Conservation (phyloP, 1,140 invertebrate genomes). For the Bombyx mori region ASM3026992v2 NC_085112.1:7388001-7388500, state of each 20-base stretch:
- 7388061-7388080: constrained; percentile 43
- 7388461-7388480: too few relatives aligned
- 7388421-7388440: too few relatives aligned
- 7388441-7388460: too few relatives aligned
- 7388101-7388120: constrained; percentile 57
- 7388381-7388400: too few relatives aligned
- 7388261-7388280: constrained; percentile 13
- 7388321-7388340: too few relatives aligned
- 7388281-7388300: too few relatives aligned
- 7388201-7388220: constrained; percentile 35
- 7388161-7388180: constrained; percentile 44
- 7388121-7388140: constrained; percentile 57
- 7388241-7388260: constrained; percentile 30
- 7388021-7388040: constrained; percentile 32
- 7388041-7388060: constrained; percentile 19
- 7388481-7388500: too few relatives aligned
- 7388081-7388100: constrained; percentile 52
- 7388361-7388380: too few relatives aligned
- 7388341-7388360: too few relatives aligned
- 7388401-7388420: too few relatives aligned
- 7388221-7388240: constrained; percentile 29
- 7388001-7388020: constrained; percentile 21
- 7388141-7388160: constrained; percentile 50
- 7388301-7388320: too few relatives aligned
- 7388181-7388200: constrained; percentile 29